These are phyloP conservation scores for Muscina levida DNA, from an alignment of 2,888 invertebrate genomes.

Conservation along the genomic window DNA sequence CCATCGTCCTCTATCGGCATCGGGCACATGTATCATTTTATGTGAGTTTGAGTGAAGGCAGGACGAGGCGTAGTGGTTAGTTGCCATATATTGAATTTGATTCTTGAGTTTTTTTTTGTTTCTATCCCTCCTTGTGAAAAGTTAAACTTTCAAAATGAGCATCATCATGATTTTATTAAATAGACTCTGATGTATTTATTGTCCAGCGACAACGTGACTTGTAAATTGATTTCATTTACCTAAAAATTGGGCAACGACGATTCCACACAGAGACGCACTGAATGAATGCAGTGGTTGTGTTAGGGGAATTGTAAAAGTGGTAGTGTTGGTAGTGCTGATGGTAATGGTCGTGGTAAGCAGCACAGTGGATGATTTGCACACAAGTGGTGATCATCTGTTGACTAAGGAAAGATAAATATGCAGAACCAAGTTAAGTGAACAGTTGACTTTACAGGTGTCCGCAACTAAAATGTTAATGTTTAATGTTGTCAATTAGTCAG, in stretches of 20 bases:
- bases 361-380: too few relatives aligned
- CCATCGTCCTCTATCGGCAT: too few relatives aligned
- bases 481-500: too few relatives aligned
- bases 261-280: too few relatives aligned
- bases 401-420: too few relatives aligned
- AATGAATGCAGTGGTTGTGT: not conserved
- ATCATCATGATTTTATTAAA: constrained; percentile 79
- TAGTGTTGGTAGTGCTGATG: not conserved
- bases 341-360: too few relatives aligned
- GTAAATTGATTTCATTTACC: constrained; percentile 78
- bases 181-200: constrained; percentile 79
- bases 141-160: constrained; percentile 73
- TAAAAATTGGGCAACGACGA: constrained; percentile 43
- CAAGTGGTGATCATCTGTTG: too few relatives aligned
- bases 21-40: constrained; percentile 36
- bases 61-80: constrained; percentile 1
- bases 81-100: constrained; percentile 50
- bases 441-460: too few relatives aligned
- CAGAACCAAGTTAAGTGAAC: too few relatives aligned
- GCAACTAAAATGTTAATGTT: too few relatives aligned
- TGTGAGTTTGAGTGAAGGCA: constrained; percentile 1
- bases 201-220: constrained; percentile 78
- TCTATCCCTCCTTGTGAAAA: constrained; percentile 27
- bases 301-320: too few relatives aligned
- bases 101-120: constrained; percentile 25